Evolutionary conservation across 2,888 invertebrate species (phyloP).

Genomic region (Candidula unifasciata): DNA sequence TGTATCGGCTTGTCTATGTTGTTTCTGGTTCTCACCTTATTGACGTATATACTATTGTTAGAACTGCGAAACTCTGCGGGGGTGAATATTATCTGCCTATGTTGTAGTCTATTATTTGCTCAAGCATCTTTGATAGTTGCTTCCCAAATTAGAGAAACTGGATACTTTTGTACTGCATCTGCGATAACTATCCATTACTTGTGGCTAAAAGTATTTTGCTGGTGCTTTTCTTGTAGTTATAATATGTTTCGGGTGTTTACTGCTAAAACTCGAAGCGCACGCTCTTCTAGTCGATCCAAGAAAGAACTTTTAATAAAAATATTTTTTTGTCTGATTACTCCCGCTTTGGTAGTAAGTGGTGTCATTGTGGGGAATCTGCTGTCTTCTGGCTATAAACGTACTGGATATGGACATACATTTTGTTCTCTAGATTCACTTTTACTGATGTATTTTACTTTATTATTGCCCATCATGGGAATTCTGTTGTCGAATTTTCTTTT

Average conservation of each 20-base stretch:
- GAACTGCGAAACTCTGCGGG: conserved; percentile 17
- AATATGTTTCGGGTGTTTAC: conserved; percentile 20
- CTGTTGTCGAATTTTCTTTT: background rate
- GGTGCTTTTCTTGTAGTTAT: conserved; percentile 19
- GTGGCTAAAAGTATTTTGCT: conserved; percentile 24
- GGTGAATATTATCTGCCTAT: background rate
- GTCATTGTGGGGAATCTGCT: background rate
- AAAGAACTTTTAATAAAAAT: background rate
- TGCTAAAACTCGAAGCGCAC: background rate
- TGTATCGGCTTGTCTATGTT: conserved; percentile 17
- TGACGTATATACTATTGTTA: conserved; percentile 21
- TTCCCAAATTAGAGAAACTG: background rate
- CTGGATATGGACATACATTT: background rate
- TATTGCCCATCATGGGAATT: background rate
- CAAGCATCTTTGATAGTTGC: background rate
- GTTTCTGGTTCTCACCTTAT: conserved; percentile 5
- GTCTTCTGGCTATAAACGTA: background rate
- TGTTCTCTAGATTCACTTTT: background rate
- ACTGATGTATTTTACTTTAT: background rate
- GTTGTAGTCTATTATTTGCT: background rate
- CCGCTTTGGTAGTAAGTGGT: background rate
- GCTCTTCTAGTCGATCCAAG: background rate
- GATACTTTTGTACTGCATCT: background rate
- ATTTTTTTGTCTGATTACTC: background rate
- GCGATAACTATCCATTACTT: conserved; percentile 2